Base-by-base conservation (phyloP, 2,888 invertebrate genomes). In the Volucella bombylans region DNA sequence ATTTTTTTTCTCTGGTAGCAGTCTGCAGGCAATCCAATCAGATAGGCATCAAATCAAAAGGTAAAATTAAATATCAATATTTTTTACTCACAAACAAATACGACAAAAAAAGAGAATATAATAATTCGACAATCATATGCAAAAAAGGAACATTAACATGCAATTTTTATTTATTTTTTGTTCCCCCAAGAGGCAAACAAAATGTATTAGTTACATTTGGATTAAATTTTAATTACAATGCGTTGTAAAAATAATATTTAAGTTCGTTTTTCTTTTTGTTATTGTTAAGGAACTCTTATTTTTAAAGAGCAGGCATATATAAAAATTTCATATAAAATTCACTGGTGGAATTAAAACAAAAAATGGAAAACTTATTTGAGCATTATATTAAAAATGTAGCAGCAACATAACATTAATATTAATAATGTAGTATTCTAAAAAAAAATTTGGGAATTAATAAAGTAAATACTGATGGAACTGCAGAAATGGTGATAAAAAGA, bases 121-220 rank as follows among this genome's bases (percentile, higher is more conserved):
- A 3, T 10, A 41, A 11, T 54, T 18, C 12, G 9, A 31, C n/a
- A 41, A 43, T 52, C 18, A 23, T 41, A 54, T 23, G 18, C 45
- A 11, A 31, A 57, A 4, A 31, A 31, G 31, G 31, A 31, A 31
- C 39, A 49, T 11, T 10, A 9, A 15, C 76, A 68, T 76, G 76
- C 76, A 68, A 45, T 12, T 47, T 52, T 45, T 54, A 45, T 12
- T 11, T 12, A 1, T 45, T 45, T 45, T 10, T 45, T 45, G 11
- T 12, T n/a, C 1, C 45, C n/a, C n/a, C 18, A 23, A 4, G 9
- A 0, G 10, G 9, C 9, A 23, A n/a, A 39, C 9, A 41, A 23
- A 59, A 31, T 61, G 14, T 9, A 43, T 72, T 72, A 72, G 71
- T 61, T 31, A 72, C 61, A 62, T 43, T 43, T 52, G 43, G 59